Evolutionary conservation across 2,113 vertebrate genomes (phyloP), one percentile per base, ranked within the genome.

Genomic region (Picathartes gymnocephalus): DNA sequence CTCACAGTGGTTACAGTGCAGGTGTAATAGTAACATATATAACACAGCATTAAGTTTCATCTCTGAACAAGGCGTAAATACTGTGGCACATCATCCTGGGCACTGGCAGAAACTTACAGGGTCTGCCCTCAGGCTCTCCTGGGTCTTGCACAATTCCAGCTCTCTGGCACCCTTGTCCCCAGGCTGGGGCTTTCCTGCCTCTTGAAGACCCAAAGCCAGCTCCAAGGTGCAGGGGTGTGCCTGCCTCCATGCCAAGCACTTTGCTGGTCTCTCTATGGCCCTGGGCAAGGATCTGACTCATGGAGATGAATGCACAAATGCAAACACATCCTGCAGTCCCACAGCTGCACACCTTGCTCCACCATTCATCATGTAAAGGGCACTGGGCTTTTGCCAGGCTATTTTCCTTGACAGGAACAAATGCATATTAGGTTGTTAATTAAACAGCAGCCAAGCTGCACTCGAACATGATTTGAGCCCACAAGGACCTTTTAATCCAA

Each of bases 321-420:
- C 39, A 85, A 92, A 70, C 4, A 4, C 73, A 28, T 60, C 74
- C 85, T 42, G 72, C 92, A 85, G 71, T 56, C 62, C 58, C 61
- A 45, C 45, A 62, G 81, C 70, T 33, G 9, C 35, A 31, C 15
- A 10, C 47, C 95, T 61, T 37, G 60, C 91, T 79, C 71, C 76
- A 54, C 78, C 86, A 96, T 97, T 79, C 78, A 92, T 97, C 92
- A 96, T 31, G 3, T 77, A 97, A 97, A 97, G 97, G 96, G 94
- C 97, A 97, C 76, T 64, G 69, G 58, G 86, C 89, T 86, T 95
- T 80, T 64, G 85, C 81, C 40, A 47, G 51, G 42, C 95, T 90
- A 71, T 97, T 95, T 96, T 70, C 86, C 85, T 60, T 57, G 78
- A 76, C 92, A 95, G 91, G 83, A 95, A 66, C 76, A 92, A 95